Percentiles rank a stretch among this genome's conserved stretches.
These are phyloP conservation scores for Chloroclystis v-ata DNA, from an alignment of 2,888 invertebrate species.

Conservation along the genomic window DNA sequence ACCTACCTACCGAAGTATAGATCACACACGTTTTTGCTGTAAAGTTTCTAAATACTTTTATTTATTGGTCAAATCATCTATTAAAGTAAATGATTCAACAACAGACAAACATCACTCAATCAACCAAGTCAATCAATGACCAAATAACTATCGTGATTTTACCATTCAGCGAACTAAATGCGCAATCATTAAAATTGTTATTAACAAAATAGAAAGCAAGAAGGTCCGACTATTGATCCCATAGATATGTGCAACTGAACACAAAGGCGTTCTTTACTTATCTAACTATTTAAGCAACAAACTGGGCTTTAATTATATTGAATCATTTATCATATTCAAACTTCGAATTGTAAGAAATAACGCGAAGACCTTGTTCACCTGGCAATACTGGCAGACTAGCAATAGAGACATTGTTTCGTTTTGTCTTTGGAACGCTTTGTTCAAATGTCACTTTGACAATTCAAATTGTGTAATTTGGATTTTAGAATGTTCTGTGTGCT, in stretches of 20 bases:
- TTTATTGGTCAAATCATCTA: neutral
- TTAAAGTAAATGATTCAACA: neutral
- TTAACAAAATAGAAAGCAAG: constrained; percentile 22
- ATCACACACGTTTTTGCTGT: no score
- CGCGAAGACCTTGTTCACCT: constrained; percentile 38
- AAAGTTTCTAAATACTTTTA: neutral
- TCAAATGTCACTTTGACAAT: constrained; percentile 37
- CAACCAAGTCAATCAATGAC: constrained; percentile 7
- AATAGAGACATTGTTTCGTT: constrained; percentile 30
- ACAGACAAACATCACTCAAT: constrained; percentile 3
- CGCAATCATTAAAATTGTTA: constrained; percentile 24
- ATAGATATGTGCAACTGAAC: constrained; percentile 26
- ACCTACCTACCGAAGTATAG: no score
- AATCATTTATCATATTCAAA: constrained; percentile 71
- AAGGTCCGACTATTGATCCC: constrained; percentile 19
- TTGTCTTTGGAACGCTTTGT: constrained; percentile 43
- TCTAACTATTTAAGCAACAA: constrained; percentile 72
- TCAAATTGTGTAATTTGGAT: constrained; percentile 35
- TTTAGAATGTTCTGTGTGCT: constrained; percentile 4
- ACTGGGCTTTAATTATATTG: constrained; percentile 70
- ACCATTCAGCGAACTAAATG: constrained; percentile 11
- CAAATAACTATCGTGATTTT: constrained; percentile 14
- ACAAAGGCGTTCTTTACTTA: constrained; percentile 60
- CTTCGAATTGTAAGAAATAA: constrained; percentile 46
- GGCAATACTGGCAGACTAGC: constrained; percentile 42